Evolutionary conservation across 2,113 vertebrate genomes (phyloP), one percentile per base, ranked within the genome.

Genomic region (Cynopterus brachyotis): DNA sequence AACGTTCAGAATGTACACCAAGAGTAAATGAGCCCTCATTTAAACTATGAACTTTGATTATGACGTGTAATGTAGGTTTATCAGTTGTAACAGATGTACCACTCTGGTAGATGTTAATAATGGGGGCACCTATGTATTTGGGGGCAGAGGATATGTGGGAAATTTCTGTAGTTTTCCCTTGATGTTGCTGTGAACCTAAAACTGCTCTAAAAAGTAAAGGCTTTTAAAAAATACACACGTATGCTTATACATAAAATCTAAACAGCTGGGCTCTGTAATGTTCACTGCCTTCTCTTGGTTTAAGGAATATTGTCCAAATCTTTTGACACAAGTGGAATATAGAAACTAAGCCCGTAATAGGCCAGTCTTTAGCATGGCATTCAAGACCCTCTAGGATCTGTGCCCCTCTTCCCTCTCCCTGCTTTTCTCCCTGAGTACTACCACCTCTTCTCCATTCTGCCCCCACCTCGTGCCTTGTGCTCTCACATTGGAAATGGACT

Each of bases 121-220:
- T 47, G 4, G 12, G 11, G 32, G 26, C 57, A 26, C 40, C 40
- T 17, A 40, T 6, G 32, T 13, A 2, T 6, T 4, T 50, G 40
- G 4, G 47, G 9, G 17, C 15, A 37, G 32, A 57, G 50, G 20
- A 2, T 47, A 32, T 37, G 37, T 47, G 24, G 59, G 57, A 73
- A 47, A 28, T 35, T 30, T 76, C 32, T 67, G 50, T 76, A 47
- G 28, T 10, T 35, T 37, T 45, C 37, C 28, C 1, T 35, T 28
- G 59, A 30, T 84, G 78, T 75, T 95, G 22, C 42, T 53, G 12
- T 60, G 16, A 78, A 70, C 15, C 7, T n/a, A 60, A 91, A 78
- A 50, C 45, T 53, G 5, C 79, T 78, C 42, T n/a, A 60, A 57
- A 55, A 76, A 22, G 22, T 24, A 64, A 70, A 30, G 50, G 16